Evolutionary conservation across 2,888 invertebrate genomes (phyloP), one percentile per base, ranked within the genome.

Genomic region (Eristalinus aeneus): DNA sequence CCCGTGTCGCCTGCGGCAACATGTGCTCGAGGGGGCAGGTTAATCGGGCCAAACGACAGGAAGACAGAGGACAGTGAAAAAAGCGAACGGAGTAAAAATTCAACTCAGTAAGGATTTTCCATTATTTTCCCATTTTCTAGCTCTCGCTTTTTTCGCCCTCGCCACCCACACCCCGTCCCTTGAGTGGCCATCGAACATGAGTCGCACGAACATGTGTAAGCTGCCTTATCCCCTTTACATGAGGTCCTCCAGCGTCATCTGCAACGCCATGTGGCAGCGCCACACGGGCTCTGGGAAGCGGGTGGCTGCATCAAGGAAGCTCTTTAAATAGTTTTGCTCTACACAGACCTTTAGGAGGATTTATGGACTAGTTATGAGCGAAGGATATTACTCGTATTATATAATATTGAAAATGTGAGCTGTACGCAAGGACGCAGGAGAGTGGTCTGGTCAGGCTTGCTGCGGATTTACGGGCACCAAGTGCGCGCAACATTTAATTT

Each of bases 281-380:
- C 8, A 27, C 8, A 27, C 31, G 2, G 27, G 31, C n/a, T 60
- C 10, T 58, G 11, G 27, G 27, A 9, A n/a, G 31, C 9, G 8
- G 65, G 31, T 12, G 8, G 65, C 53, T 31, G 58, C 65, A 32
- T n/a, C 64, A 56, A 71, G 36, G 73, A 67, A 63, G 46, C 71
- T 46, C 71, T 76, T 80, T 80, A 72, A 85, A 80, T 80, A 76
- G 80, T 76, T 80, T 80, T 80, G 67, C 79, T 75, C 61, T 72
- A 76, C 79, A 84, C 68, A 75, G 72, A 80, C 74, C 75, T 76
- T 75, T 80, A 36, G 63, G 8, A 71, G 71, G 80, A 85, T 85
- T 80, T 80, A 75, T 85, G 72, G 63, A 76, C 80, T 75, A 76
- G 84, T 80, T 80, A 80, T 76, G 80, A 85, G 72, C 75, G 60